Evolutionary conservation across 2,797 vertebrate species (phyloP).

Genomic region (Vespertilio murinus): DNA sequence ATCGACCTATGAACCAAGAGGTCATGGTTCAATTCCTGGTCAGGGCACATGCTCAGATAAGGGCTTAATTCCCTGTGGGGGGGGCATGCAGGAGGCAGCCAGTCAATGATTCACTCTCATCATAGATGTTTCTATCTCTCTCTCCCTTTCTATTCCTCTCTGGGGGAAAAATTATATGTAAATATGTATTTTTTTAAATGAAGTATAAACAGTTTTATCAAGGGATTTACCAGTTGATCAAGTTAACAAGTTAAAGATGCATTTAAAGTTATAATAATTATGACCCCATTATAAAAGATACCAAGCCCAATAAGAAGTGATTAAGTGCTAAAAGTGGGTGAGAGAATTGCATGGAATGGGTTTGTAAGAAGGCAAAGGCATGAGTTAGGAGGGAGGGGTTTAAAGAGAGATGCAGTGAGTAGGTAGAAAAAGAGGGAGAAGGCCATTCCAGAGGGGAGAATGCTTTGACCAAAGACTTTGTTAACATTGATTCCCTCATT

Average conservation of each 20-base stretch:
- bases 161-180: no score
- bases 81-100: no score
- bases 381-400: no score
- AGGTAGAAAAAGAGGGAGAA: neutral
- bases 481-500: neutral
- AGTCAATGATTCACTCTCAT: no score
- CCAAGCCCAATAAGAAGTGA: neutral
- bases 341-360: neutral
- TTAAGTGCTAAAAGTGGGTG: neutral
- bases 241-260: neutral
- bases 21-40: no score
- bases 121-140: no score
- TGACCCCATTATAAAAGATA: neutral
- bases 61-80: no score
- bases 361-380: neutral
- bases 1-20: no score
- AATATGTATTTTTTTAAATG: no score
- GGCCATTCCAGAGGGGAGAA: neutral
- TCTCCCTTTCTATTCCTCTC: no score
- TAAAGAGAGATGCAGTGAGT: neutral
- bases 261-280: neutral
- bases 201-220: neutral
- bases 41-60: no score
- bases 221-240: neutral
- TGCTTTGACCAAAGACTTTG: neutral